Percentiles rank a stretch among this genome's conserved stretches.
phyloP scores from a whole-genome alignment of 2,888 invertebrate genomes.

The Octonoba sinensis region DNA sequence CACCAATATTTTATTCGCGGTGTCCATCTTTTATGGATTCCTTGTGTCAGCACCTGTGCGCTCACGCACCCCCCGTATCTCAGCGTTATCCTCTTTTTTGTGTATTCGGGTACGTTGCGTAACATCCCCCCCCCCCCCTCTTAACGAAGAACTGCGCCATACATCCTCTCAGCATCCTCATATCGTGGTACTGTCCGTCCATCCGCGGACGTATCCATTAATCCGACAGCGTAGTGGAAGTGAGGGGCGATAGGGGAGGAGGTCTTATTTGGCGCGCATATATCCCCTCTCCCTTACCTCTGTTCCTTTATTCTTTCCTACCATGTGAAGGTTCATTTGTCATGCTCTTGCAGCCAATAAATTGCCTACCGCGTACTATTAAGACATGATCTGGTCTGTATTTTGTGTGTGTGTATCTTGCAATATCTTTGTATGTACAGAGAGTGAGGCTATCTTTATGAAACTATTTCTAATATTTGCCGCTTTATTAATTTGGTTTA shows the following conservation, averaged over 20 bases:
- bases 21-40: conserved; percentile 47
- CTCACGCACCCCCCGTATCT: background rate
- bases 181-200: background rate
- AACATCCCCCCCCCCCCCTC: conserved; percentile 10
- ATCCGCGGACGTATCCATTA: conserved; percentile 21
- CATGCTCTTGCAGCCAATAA: background rate
- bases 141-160: background rate
- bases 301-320: conserved; percentile 4
- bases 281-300: background rate
- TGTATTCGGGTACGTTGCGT: background rate
- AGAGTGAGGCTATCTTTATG: too few relatives aligned
- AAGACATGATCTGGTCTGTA: conserved; percentile 9
- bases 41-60: conserved; percentile 35
- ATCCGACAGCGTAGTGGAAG: background rate
- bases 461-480: too few relatives aligned
- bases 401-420: background rate
- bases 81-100: background rate
- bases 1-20: conserved; percentile 21
- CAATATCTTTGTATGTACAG: too few relatives aligned
- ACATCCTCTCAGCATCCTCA: conserved; percentile 3
- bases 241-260: too few relatives aligned
- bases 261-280: too few relatives aligned
- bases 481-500: too few relatives aligned
- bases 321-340: conserved; percentile 23
- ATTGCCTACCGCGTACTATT: background rate